Evolutionary conservation across 2,113 vertebrate genomes (phyloP).

Genomic region (Callionymus lyra): DNA sequence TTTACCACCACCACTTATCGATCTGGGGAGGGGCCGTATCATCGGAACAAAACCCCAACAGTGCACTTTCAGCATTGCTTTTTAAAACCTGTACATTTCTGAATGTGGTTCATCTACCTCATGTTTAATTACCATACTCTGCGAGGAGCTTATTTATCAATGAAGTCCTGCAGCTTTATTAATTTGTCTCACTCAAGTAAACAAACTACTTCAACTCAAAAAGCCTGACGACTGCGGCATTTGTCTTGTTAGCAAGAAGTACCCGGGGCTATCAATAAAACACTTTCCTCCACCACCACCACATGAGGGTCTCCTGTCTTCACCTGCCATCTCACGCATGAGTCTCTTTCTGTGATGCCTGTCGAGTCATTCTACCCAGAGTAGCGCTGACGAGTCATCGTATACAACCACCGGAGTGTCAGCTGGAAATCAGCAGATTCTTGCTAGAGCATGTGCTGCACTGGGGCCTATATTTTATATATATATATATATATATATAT

Average conservation of each 20-base stretch:
- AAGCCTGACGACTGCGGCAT: conserved; percentile 16
- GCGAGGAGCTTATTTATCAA: neutral
- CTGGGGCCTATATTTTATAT: too few relatives aligned
- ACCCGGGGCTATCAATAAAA: conserved; percentile 32
- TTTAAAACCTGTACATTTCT: too few relatives aligned
- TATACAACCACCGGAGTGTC: conserved; percentile 47
- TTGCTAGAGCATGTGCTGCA: too few relatives aligned
- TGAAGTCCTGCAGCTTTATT: neutral
- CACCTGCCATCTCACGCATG: conserved; percentile 41
- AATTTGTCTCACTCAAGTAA: neutral
- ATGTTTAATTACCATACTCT: neutral
- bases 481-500: too few relatives aligned
- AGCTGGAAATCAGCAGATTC: conserved; percentile 57
- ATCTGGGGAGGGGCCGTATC: too few relatives aligned
- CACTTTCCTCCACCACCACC: conserved; percentile 2
- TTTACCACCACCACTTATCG: too few relatives aligned
- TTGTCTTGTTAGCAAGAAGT: conserved; percentile 36
- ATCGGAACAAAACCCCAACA: too few relatives aligned
- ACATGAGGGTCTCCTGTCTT: conserved; percentile 27
- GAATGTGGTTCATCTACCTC: neutral
- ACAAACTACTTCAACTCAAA: conserved; percentile 8
- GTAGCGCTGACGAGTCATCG: conserved; percentile 50
- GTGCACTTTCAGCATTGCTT: too few relatives aligned
- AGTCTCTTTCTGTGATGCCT: conserved; percentile 34
- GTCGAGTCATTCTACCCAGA: conserved; percentile 35